A percentile compares a stretch with the other conserved stretches of the same genome.
Evolutionary conservation across 2,797 vertebrate species (phyloP).

Genomic region (Pseudochromis fuscus): DNA sequence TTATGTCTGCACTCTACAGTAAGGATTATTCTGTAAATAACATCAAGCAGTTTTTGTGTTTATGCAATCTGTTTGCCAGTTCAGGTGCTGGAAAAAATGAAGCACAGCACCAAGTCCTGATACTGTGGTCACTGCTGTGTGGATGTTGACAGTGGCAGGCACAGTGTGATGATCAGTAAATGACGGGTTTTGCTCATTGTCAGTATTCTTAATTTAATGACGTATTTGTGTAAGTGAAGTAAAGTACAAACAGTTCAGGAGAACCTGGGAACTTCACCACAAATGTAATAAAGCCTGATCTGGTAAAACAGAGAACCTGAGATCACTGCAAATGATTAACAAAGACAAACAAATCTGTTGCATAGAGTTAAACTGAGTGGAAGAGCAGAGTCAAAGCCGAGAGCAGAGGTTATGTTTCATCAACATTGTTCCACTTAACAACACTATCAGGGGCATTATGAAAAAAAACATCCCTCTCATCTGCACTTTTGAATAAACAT

Average conservation of each 20-base stretch:
- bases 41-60: constrained; percentile 58
- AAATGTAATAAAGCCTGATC: constrained; percentile 82
- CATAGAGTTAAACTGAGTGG: neutral
- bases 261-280: constrained; percentile 83
- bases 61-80: constrained; percentile 64
- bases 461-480: neutral
- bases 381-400: constrained; percentile 78
- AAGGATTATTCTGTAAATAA: constrained; percentile 17
- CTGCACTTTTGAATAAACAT: constrained; percentile 18
- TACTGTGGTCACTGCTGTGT: constrained; percentile 78
- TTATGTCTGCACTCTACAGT: constrained; percentile 2
- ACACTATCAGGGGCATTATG: neutral
- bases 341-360: constrained; percentile 3
- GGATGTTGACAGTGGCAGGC: no score
- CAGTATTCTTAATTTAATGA: no score
- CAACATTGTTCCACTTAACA: constrained; percentile 1
- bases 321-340: neutral
- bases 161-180: constrained; percentile 28
- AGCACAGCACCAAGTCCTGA: neutral
- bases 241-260: constrained; percentile 87
- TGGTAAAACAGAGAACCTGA: constrained; percentile 46
- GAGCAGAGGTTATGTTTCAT: constrained; percentile 14
- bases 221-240: no score
- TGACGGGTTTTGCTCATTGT: constrained; percentile 1
- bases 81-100: constrained; percentile 54